phyloP scores from a whole-genome alignment of 2,888 invertebrate species.

The Yponomeuta malinellus region DNA sequence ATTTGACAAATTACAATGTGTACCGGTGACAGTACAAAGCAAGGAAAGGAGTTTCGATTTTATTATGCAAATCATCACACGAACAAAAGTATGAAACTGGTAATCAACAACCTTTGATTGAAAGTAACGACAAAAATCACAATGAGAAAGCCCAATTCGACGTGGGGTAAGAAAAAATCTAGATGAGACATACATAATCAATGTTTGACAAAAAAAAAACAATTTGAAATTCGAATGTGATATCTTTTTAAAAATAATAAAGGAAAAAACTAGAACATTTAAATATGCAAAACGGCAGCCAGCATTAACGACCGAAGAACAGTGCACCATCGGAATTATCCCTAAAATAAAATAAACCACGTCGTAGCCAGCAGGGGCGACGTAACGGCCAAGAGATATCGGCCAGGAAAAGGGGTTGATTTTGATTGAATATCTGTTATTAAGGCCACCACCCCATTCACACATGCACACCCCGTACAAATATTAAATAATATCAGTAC shows the following conservation, averaged over 20 bases:
- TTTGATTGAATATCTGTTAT: slow-evolving; percentile 77
- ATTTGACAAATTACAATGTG: background rate
- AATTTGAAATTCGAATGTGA: background rate
- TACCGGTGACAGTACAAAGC: background rate
- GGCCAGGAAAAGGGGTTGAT: slow-evolving; percentile 69
- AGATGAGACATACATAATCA: background rate
- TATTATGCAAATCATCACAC: slow-evolving; percentile 18
- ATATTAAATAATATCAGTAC: slow-evolving; percentile 70
- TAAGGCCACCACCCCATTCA: slow-evolving; percentile 61
- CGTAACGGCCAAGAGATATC: slow-evolving; percentile 67
- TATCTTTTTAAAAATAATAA: background rate
- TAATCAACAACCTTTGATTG: slow-evolving; percentile 10
- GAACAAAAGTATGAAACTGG: slow-evolving; percentile 18
- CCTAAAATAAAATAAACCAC: slow-evolving; percentile 44
- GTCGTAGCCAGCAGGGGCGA: slow-evolving; percentile 42
- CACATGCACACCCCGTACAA: slow-evolving; percentile 40
- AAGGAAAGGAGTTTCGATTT: slow-evolving; percentile 11
- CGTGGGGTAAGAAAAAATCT: background rate
- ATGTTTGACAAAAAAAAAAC: background rate
- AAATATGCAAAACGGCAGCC: slow-evolving; percentile 15
- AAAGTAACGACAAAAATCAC: slow-evolving; percentile 18
- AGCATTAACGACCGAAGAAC: slow-evolving; percentile 14
- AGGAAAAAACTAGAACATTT: slow-evolving; percentile 5
- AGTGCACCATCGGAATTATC: slow-evolving; percentile 19
- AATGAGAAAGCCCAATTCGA: background rate